Evolutionary conservation across 2,113 vertebrate genomes (phyloP), one percentile per base, ranked within the genome.

Genomic region (Hippocampus mohnikei): DNA sequence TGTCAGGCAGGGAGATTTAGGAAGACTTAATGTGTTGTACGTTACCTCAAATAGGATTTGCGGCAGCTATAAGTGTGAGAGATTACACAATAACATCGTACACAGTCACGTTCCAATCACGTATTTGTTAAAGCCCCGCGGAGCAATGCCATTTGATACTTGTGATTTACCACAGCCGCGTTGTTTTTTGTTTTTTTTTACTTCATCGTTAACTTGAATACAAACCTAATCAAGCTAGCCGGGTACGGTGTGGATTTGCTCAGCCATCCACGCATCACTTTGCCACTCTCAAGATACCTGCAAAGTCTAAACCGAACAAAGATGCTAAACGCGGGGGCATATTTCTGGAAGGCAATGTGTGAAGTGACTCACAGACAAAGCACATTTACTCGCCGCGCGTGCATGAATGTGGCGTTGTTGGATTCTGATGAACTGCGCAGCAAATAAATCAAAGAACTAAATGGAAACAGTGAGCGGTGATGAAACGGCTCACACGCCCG

Each of bases 1-100:
- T 85, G 88, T 88, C 84, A 82, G 69, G 71, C 46, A 72, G 70
- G 68, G 82, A 59, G 81, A 89, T 70, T 88, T 85, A 84, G 21
- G 46, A 55, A 86, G 82, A 79, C 75, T 88, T 72, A 79, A 87
- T 83, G 75, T 81, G 88, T 79, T 79, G 71, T 77, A 87, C 79
- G 78, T 84, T 79, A 81, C 85, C 66, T 85, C 83, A 84, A 86
- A 84, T 74, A 79, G 86, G 85, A 88, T 87, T 89, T 89, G 78
- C 62, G 79, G 79, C 73, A 78, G 83, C 76, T 76, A 78, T 70
- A 77, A 46, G 41, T 46, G 77, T 46, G 73, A 65, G 75, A 82
- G 81, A 88, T 88, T 85, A 90, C 82, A 72, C 76, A 80, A 77
- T 21, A 67, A 76, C 75, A 73, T 66, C 67, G 70, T 64, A 77